These are phyloP conservation scores for Liopterus haemorrhoidalis DNA, from an alignment of 2,888 invertebrate species.

Conservation along the genomic window DNA sequence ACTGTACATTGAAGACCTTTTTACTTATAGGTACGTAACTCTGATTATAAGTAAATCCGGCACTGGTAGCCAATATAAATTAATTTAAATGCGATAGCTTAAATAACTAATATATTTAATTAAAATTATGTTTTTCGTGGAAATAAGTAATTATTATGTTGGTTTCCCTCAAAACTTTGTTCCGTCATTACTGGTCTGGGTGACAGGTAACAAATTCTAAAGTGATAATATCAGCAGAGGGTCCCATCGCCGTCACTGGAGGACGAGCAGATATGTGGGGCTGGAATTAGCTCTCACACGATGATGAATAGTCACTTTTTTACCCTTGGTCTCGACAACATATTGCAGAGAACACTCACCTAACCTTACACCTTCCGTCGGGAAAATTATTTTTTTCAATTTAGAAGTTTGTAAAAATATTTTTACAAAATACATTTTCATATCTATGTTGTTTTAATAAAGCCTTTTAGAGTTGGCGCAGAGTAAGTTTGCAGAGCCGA, in stretches of 20 bases:
- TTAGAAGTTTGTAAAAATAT: background rate
- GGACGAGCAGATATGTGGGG: no score
- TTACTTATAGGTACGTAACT: no score
- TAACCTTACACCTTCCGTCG: background rate
- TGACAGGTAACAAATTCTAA: slow-evolving; percentile 16
- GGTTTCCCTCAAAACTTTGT: slow-evolving; percentile 11
- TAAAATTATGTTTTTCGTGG: background rate
- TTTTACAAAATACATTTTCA: background rate
- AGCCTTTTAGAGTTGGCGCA: no score
- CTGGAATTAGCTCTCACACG: no score
- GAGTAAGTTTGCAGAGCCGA: no score
- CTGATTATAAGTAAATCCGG: no score
- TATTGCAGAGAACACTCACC: background rate
- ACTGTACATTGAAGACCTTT: no score
- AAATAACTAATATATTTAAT: no score
- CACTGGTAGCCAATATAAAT: no score
- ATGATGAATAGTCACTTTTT: slow-evolving; percentile 11
- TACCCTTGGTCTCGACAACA: slow-evolving; percentile 3
- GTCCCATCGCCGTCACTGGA: background rate
- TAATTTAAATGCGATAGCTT: no score
- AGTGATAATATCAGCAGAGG: slow-evolving; percentile 3
- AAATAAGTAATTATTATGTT: background rate
- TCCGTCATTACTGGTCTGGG: slow-evolving; percentile 13
- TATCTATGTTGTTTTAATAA: background rate
- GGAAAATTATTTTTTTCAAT: background rate